A percentile compares a stretch with the other conserved stretches of the same genome.
phyloP scores from a whole-genome alignment of 2,797 vertebrate species.

The Phrynocephalus guinanensis region DNA sequence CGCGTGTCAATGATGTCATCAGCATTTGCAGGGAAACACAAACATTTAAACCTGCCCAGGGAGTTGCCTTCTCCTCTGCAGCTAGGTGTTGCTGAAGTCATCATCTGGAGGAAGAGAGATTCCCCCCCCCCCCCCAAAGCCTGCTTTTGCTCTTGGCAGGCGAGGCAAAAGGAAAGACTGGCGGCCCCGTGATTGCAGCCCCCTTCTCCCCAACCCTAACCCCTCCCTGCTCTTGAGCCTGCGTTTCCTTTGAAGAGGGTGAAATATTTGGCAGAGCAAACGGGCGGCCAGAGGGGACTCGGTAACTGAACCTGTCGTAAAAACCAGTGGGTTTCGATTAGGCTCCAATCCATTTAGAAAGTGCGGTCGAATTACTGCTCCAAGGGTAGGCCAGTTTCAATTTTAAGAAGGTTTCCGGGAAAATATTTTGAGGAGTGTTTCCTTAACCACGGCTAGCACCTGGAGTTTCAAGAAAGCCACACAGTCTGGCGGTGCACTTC shows the following conservation, averaged over 20 bases:
- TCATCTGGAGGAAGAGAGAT: constrained; percentile 55
- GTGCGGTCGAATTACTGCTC: constrained; percentile 15
- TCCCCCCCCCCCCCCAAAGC: constrained; percentile 34
- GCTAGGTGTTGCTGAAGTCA: constrained; percentile 67
- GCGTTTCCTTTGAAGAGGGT: constrained; percentile 33
- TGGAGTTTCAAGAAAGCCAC: no score
- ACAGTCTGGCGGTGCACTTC: no score
- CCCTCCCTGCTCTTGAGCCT: constrained; percentile 12
- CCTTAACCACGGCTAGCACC: no score
- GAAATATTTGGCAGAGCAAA: constrained; percentile 50
- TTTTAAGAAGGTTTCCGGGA: no score
- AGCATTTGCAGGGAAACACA: constrained; percentile 49
- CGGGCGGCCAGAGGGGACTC: constrained; percentile 18
- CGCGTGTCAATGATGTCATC: constrained; percentile 69
- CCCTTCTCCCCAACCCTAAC: background rate
- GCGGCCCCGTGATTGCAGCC: background rate
- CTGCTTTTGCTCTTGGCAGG: constrained; percentile 63
- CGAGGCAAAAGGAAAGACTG: constrained; percentile 38
- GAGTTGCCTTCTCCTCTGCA: constrained; percentile 45
- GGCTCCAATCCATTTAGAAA: constrained; percentile 9
- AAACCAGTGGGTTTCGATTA: constrained; percentile 9
- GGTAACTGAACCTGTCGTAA: constrained; percentile 20
- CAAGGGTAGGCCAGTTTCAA: background rate
- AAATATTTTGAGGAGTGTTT: no score
- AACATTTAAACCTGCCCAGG: constrained; percentile 58